Conservation (phyloP, 1,140 invertebrate species). For the Chionoecetes opilio region DNA sequence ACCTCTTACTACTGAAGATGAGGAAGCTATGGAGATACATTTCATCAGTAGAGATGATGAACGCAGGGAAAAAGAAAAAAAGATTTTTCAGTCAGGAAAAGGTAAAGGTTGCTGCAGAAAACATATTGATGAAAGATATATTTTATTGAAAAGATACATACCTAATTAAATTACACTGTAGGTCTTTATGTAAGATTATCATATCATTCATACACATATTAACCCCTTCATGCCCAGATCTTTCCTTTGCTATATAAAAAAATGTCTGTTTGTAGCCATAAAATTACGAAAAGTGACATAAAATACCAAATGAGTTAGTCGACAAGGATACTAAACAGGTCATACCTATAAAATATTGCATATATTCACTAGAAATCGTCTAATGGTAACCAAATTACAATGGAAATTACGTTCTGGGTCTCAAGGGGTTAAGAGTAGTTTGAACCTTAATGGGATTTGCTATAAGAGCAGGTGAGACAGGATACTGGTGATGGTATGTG, state of each 20-base stretch:
- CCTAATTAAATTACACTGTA: no score
- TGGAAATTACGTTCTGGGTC: no score
- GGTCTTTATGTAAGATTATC: no score
- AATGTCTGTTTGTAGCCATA: neutral
- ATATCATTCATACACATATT: no score
- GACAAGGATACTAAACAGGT: no score
- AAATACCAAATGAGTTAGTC: no score
- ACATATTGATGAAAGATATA: neutral
- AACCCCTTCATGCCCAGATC: neutral
- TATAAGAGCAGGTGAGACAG: neutral
- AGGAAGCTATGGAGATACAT: neutral
- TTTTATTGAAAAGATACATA: neutral
- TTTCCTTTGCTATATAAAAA: neutral
- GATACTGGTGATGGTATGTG: conserved; percentile 22
- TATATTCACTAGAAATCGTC: no score
- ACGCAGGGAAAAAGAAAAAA: conserved; percentile 61
- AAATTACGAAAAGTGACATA: no score
- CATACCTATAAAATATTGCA: no score
- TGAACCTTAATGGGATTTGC: neutral
- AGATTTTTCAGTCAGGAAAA: conserved; percentile 57
- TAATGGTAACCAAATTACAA: no score
- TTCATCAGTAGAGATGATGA: conserved; percentile 63
- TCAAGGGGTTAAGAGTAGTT: no score
- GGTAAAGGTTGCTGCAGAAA: conserved; percentile 20
- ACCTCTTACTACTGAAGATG: conserved; percentile 39